Evolutionary conservation across 2,113 vertebrate species (phyloP), one percentile per base, ranked within the genome.

Genomic region (Onychostruthus taczanowskii): DNA sequence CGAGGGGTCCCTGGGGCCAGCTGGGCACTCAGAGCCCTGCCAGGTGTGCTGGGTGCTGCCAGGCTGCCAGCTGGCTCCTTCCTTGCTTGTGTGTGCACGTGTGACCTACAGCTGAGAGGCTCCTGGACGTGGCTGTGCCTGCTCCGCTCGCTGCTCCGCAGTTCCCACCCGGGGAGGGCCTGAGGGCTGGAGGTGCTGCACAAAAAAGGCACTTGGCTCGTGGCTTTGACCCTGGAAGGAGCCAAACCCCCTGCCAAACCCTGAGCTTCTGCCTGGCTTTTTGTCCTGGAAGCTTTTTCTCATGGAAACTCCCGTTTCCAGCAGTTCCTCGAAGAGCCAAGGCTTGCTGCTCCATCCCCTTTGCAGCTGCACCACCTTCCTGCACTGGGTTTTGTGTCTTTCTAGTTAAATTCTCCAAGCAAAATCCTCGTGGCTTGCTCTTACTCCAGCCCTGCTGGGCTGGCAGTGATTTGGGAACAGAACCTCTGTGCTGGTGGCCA

Each of bases 221-320:
- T 80, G 93, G 94, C 72, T 88, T 68, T 67, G 39, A 46, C 37
- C 64, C 22, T 90, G 73, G 16, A 84, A 84, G 77, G 85, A 96
- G 92, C 79, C 89, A 63, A 90, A 47, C 64, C 64, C 75, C 68
- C 76, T 81, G 83, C 85, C 93, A 88, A 63, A 81, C 61, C 72
- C 88, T 11, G 39, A 90, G 86, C 94, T 96, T 94, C 93, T 95
- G 90, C 93, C 73, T 95, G 93, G 90, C 94, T 91, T 94, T 70
- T 88, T 2, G 20, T 93, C 83, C 87, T 77, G 82, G 90, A 87
- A 89, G 83, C 39, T 81, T 94, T 77, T 85, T 27, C 50, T 62
- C 22, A 0, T 7, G 61, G 94, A 44, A 90, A 53, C 18, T 77
- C 75, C 15, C 0, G 0, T 77, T 83, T 79, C 67, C 89, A 56